Evolutionary conservation across 1,140 invertebrate species (phyloP).

Genomic region (Temnothorax curvispinosus): DNA sequence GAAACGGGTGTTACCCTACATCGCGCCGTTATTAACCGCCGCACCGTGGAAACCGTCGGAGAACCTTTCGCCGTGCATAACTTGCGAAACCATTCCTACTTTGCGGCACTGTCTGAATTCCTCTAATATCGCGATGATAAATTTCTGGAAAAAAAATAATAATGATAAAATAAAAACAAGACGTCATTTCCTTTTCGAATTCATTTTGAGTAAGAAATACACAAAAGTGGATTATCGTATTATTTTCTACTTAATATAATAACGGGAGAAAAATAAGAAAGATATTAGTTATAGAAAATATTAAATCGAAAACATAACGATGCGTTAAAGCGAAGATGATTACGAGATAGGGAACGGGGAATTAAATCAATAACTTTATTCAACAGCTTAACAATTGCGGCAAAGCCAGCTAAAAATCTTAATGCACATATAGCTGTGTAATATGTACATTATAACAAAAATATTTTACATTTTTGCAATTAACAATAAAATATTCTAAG

Average conservation of each 20-base stretch:
- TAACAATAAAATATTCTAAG: slow-evolving; percentile 40
- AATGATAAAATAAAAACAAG: too few relatives aligned
- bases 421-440: slow-evolving; percentile 22
- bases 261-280: neutral
- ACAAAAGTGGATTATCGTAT: neutral
- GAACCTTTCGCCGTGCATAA: slow-evolving; percentile 33
- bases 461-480: slow-evolving; percentile 44
- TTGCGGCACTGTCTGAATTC: slow-evolving; percentile 9
- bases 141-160: neutral
- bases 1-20: slow-evolving; percentile 33
- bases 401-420: slow-evolving; percentile 22
- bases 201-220: neutral
- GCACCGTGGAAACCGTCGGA: neutral
- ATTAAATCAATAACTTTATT: slow-evolving; percentile 41
- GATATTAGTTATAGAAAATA: neutral
- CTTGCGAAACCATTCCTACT: slow-evolving; percentile 32
- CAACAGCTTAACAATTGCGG: slow-evolving; percentile 35
- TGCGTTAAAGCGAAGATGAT: neutral
- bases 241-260: neutral
- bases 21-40: slow-evolving; percentile 29
- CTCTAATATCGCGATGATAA: neutral
- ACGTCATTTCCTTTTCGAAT: neutral
- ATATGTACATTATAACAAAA: slow-evolving; percentile 48
- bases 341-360: neutral
- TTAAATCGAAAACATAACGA: neutral